Conservation (phyloP, 2,113 vertebrate species). For the Phaethon lepturus region DNA sequence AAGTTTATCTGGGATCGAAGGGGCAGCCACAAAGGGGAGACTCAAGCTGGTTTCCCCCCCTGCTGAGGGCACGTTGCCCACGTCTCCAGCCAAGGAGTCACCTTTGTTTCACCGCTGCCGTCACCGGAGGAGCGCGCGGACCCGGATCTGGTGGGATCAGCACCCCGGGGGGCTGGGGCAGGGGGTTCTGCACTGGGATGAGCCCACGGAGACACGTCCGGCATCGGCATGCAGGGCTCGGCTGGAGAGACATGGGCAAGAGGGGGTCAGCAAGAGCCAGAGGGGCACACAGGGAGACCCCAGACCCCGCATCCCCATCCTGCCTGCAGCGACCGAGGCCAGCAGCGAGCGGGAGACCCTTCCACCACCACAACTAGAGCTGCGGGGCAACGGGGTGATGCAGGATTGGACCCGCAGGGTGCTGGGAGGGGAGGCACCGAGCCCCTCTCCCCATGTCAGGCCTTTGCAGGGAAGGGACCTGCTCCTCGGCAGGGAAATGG, state of each 20-base stretch:
- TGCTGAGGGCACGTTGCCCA: neutral
- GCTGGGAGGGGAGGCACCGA: neutral
- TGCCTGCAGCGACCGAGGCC: neutral
- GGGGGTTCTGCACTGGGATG: neutral
- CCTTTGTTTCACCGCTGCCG: no score
- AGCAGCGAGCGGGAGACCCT: neutral
- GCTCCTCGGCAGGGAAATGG: neutral
- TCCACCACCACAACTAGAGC: no score
- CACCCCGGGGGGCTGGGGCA: no score
- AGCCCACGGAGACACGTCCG: rapidly evolving
- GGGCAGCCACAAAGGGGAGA: neutral
- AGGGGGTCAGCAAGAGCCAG: neutral
- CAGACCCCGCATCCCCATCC: no score
- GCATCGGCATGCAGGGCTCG: rapidly evolving
- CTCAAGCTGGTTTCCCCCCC: no score
- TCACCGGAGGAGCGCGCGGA: neutral
- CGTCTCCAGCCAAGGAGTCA: neutral
- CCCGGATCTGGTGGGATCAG: neutral
- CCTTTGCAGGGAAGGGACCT: neutral
- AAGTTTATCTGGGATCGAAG: neutral
- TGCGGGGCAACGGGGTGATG: rapidly evolving
- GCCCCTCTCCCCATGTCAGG: neutral
- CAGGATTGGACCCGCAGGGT: neutral
- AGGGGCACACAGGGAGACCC: neutral
- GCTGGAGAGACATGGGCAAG: neutral